Evolutionary conservation across 2,888 invertebrate species (phyloP), one percentile per base, ranked within the genome.

Genomic region (Eilema depressum): DNA sequence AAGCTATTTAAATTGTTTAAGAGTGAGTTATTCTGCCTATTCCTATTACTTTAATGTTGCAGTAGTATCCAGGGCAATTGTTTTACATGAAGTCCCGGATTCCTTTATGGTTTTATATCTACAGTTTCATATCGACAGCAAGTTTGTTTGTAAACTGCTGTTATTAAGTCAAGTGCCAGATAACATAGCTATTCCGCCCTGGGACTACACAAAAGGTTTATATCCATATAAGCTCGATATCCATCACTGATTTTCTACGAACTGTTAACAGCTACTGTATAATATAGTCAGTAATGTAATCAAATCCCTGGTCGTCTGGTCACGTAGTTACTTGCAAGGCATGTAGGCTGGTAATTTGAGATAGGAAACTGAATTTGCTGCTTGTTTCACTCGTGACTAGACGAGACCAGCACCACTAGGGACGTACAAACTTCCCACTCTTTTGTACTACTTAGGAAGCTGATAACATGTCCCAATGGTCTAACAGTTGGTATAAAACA

Each of bases 221-320:
- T 37, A 10, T n/a, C 65, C n/a, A n/a, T n/a, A n/a, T n/a, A n/a
- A n/a, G 30, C 30, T 65, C 56, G 56, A 33, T 65, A 65, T 65
- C 33, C 33, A 65, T 57, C 23, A 56, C 30, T 33, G 14, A 23
- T 57, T 57, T 56, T 65, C 65, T 56, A 56, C 59, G 66, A 37
- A 59, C 7, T 37, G 25, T 20, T 30, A 23, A 20, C 23, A 56
- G 23, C 65, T 56, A 25, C 28, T 64, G 33, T 25, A 11, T 33
- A 41, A 26, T 60, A 56, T 26, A 53, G 20, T 4, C 14, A 7
- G 53, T 53, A 28, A 47, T 65, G 57, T 57, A 65, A 65, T 65
- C 14, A 25, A 25, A 65, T 57, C 30, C 56, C 28, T 20, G 2
- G 30, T 11, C 30, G 65, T 17, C n/a, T 33, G 56, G 30, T 30